Conservation (phyloP, 1,140 invertebrate species). For the Calephelis nemesis region DNA sequence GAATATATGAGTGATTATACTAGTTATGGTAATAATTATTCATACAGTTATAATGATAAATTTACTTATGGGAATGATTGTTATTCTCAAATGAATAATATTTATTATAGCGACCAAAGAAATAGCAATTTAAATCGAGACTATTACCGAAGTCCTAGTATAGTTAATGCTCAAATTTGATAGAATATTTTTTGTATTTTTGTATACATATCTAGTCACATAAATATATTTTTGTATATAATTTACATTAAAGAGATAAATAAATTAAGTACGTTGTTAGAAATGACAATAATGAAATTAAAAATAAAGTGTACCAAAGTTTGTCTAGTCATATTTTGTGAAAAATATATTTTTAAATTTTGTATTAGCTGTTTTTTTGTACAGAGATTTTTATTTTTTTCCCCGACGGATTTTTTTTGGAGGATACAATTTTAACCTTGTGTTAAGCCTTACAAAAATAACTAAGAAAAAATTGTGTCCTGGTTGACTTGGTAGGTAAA, state of each 20-base stretch:
- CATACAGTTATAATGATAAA: conserved; percentile 51
- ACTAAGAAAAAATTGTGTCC: no score
- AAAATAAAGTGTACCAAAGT: conserved; percentile 40
- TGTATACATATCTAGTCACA: conserved; percentile 47
- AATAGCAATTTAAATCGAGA: conserved; percentile 57
- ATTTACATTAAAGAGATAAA: conserved; percentile 27
- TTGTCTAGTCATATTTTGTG: conserved; percentile 50
- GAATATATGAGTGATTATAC: conserved; percentile 38
- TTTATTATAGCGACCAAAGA: conserved; percentile 59
- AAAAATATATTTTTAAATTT: conserved; percentile 39
- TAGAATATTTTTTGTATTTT: conserved; percentile 26
- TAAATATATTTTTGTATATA: conserved; percentile 15
- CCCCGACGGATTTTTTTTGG: not conserved
- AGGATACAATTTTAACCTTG: no score
- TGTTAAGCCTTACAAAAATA: no score
- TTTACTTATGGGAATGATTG: conserved; percentile 44
- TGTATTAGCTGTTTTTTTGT: conserved; percentile 22
- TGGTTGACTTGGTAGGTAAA: no score
- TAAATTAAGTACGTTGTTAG: conserved; percentile 22
- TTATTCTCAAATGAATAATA: conserved; percentile 56
- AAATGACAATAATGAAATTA: conserved; percentile 34
- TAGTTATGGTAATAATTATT: conserved; percentile 38
- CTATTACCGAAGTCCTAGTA: conserved; percentile 54
- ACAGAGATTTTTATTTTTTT: conserved; percentile 8
- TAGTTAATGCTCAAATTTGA: conserved; percentile 68